Evolutionary conservation across 2,113 vertebrate species (phyloP), one percentile per base, ranked within the genome.

Genomic region (Thomomys bottae): DNA sequence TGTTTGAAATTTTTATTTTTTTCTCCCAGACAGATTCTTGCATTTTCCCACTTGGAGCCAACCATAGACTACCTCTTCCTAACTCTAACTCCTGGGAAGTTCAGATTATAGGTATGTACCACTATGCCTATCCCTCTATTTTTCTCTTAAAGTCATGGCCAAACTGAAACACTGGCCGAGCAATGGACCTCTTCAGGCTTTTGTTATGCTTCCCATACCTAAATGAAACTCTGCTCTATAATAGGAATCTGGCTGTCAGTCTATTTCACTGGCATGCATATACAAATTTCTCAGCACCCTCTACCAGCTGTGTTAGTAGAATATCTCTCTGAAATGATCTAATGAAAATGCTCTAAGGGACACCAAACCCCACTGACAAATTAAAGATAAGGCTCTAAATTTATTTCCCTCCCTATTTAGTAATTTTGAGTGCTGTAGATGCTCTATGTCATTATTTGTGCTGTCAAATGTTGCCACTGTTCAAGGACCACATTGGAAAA

Each of bases 331-430:
- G 32, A 90, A 92, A 54, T 9, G 6, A 45, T 64, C 61, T 64
- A 34, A 70, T 28, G 24, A 23, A 66, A 76, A 88, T 40, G 3
- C 64, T 71, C 66, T 38, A 18, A 18, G 1, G 42, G 17, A 54
- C 18, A 26, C 10, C 3, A 21, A 86, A 36, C 1, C 4, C 45
- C n/a, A 67, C 0, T 36, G 49, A 64, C 21, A 42, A 36, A 83
- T 66, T 76, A 21, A 77, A 86, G 64, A 36, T 14, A 45, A 28
- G 28, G 20, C 5, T n/a, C 64, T 83, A 72, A 59, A 34, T 40
- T 64, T n/a, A 20, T 15, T 21, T 54, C 28, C 42, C 9, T 42
- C 1, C 8, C 14, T 49, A 11, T 78, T 24, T 57, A 59, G 57
- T 7, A 59, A 59, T 59, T 18, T 45, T 26, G 3, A 61, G 59